Base-by-base conservation (phyloP, 2,888 invertebrate species). In the Lasioglossum zephyrum region DNA sequence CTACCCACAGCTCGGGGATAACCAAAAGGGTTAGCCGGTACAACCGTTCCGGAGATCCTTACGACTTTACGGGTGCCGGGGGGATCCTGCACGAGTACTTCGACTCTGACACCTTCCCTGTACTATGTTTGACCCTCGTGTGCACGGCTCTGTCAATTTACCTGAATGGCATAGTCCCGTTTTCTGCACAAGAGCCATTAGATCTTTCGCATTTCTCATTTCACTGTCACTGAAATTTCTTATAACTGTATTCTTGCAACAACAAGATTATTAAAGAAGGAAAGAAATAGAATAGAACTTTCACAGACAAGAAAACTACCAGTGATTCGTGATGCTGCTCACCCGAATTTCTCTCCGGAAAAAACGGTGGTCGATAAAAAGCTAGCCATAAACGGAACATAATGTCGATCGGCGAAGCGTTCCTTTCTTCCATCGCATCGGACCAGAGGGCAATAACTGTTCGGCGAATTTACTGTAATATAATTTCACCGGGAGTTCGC, bases 11-110 rank as follows among this genome's bases (percentile, higher is more conserved):
- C 86, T 70, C 60, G 9, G 6, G 88, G 76, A 84, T 90, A 85
- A 83, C 85, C 85, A 69, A 89, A 90, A 89, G 89, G 89, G 90
- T 88, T 90, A 77, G 74, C 18, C 49, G 77, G 78, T 66, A 85
- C 81, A 73, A 63, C 81, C 78, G 41, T 80, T 83, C 77, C 73
- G 13, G 31, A 72, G 76, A 87, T 81, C 87, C 82, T 84, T 69
- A 70, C 57, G 74, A 82, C 53, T 26, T 26, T 5, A 26, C 26
- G 69, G 70, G 44, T 39, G 4, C 47, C 16, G 36, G 60, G 57
- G 73, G 57, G 73, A 79, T 79, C 70, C 79, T 70, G 41, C 76
- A 76, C 85, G 57, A 79, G 73, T 53, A 16, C 31, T 39, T 69
- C 69, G 36, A 36, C 81, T 41, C 76, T 26, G 39, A 57, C 77